Conservation (phyloP, 2,797 vertebrate genomes). For the Cuniculus paca region DNA sequence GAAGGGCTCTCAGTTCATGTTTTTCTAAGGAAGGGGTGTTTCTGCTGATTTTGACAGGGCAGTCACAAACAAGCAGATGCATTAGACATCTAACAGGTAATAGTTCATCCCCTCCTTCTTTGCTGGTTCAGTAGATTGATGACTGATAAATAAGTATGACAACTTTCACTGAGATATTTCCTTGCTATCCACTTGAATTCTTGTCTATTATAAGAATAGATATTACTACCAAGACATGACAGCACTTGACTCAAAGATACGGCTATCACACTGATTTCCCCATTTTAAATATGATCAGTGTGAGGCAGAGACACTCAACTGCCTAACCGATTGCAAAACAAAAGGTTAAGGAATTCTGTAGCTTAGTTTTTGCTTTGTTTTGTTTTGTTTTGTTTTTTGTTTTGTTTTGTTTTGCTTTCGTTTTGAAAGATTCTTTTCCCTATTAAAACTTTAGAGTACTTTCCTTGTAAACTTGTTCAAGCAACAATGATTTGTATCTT, state of each 20-base stretch:
- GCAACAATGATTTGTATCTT: neutral
- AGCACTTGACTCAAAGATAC: conserved; percentile 65
- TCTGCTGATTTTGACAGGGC: conserved; percentile 23
- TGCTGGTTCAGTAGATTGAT: conserved; percentile 5
- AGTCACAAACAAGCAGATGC: conserved; percentile 57
- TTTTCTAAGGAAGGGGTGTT: neutral
- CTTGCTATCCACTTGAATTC: conserved; percentile 69
- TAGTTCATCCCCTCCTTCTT: neutral
- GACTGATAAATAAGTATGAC: conserved; percentile 51
- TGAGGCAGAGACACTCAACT: conserved; percentile 39
- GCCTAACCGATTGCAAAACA: neutral
- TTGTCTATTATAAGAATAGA: conserved; percentile 63
- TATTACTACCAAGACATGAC: conserved; percentile 46
- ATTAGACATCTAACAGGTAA: neutral
- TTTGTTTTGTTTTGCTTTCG: too few species aligned
- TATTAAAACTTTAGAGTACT: neutral
- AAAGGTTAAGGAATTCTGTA: conserved; percentile 52
- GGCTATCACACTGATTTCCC: conserved; percentile 62
- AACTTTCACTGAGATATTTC: neutral
- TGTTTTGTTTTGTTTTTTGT: too few species aligned
- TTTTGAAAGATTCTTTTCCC: conserved; percentile 29
- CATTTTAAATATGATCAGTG: conserved; percentile 60
- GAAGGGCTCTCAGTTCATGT: neutral
- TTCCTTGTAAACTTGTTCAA: conserved; percentile 16
- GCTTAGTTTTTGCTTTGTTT: neutral